Base-by-base conservation (phyloP, 2,888 invertebrate genomes). In the Taphrorychus bicolor region DNA sequence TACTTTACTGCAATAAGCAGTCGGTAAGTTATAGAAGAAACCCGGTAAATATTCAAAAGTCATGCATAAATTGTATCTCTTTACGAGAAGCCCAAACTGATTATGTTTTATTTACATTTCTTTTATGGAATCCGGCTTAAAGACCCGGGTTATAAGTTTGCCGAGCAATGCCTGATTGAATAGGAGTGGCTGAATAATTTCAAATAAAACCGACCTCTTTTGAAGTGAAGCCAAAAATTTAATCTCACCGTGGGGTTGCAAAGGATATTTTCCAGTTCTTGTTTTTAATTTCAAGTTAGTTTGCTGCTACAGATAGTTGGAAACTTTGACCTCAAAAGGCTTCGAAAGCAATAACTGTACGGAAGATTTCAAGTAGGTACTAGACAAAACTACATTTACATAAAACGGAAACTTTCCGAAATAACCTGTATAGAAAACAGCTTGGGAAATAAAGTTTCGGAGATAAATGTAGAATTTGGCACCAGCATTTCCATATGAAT, bases 101-200 rank as follows among this genome's bases (percentile, higher is more conserved):
- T 67, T 68, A 68, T 62, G 53, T 62, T 68, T 59, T 68, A 68
- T 63, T 68, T 68, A 59, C 63, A 63, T 69, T 64, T 64, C 49
- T 64, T 69, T 64, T 69, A 52, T 62, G 45, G 21, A 53, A 67
- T 66, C 61, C 66, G 57, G 64, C 59, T 54, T 42, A 51, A 57
- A 60, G 59, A 53, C 32, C 51, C 24, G 64, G 60, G 64, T 69
- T 69, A 64, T 64, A 56, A 64, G 56, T 68, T 59, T 62, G 40
- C 32, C 45, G 48, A 56, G 64, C 53, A 65, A 59, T 59, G 22
- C 60, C 69, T 57, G 65, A 69, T 69, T 69, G 61, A 65, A 69
- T 57, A 48, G 61, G 58, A 60, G 65, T 60, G 65, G 60, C 49
- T 65, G 69, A 69, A 65, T 70, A 70, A 70, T 68, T 70, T 70